These are phyloP conservation scores for Magallana angulata DNA, from an alignment of 1,140 invertebrate species.

Conservation along the genomic window DNA sequence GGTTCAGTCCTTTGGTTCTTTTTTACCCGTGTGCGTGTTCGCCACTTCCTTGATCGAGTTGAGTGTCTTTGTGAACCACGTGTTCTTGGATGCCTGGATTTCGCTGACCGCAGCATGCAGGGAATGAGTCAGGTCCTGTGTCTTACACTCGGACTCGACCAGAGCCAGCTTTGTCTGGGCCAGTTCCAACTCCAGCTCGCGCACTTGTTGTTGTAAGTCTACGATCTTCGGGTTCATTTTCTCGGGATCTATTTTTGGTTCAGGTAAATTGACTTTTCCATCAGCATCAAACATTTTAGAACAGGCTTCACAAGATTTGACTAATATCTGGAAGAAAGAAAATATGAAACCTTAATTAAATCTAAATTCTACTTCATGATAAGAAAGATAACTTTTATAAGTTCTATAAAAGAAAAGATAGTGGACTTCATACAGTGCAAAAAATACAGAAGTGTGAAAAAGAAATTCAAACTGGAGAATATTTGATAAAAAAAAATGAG, in stretches of 20 bases:
- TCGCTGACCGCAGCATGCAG: slow-evolving; percentile 90
- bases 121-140: slow-evolving; percentile 94
- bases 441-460: too few species aligned
- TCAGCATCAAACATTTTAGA: slow-evolving; percentile 72
- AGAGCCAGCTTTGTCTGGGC: slow-evolving; percentile 97
- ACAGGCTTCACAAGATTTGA: slow-evolving; percentile 75
- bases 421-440: too few species aligned
- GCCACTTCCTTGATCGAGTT: slow-evolving; percentile 85
- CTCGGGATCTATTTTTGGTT: slow-evolving; percentile 64
- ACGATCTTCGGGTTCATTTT: slow-evolving; percentile 69
- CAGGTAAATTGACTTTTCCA: slow-evolving; percentile 69
- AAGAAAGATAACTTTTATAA: not conserved
- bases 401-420: too few species aligned
- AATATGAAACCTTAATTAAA: not conserved
- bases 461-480: too few species aligned
- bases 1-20: slow-evolving; percentile 63
- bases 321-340: slow-evolving; percentile 63
- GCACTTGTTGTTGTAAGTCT: slow-evolving; percentile 82
- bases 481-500: too few species aligned
- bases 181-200: slow-evolving; percentile 95
- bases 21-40: slow-evolving; percentile 68
- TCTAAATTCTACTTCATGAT: not conserved
- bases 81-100: slow-evolving; percentile 87
- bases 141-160: slow-evolving; percentile 97
- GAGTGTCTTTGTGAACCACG: slow-evolving; percentile 94